These are phyloP conservation scores for Archegozetes longisetosus DNA, from an alignment of 1,140 invertebrate genomes.

Conservation along the genomic window DNA sequence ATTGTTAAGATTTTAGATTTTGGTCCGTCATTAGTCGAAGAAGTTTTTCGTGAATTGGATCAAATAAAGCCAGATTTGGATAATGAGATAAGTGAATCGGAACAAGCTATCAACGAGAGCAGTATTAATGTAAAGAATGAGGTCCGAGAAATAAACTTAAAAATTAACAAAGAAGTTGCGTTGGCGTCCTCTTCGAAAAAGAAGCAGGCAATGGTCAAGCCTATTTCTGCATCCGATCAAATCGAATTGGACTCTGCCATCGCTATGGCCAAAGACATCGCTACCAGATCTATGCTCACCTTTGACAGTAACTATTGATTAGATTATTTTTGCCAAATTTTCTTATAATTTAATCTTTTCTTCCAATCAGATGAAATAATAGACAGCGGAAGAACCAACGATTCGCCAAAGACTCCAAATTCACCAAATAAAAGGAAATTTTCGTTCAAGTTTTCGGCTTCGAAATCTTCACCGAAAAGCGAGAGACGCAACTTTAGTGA, in stretches of 20 bases:
- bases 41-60: conserved; percentile 67
- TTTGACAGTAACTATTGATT: conserved; percentile 29
- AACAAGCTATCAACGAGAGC: conserved; percentile 37
- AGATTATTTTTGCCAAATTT: background rate
- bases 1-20: conserved; percentile 53
- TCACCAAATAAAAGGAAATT: conserved; percentile 70
- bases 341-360: too few species aligned
- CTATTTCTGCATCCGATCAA: conserved; percentile 81
- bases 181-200: conserved; percentile 35
- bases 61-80: conserved; percentile 17
- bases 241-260: conserved; percentile 85
- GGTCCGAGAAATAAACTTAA: conserved; percentile 44
- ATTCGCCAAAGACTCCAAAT: conserved; percentile 46
- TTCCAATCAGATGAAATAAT: background rate
- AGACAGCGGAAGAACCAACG: background rate
- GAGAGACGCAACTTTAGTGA: conserved; percentile 71
- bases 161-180: conserved; percentile 18
- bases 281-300: conserved; percentile 67
- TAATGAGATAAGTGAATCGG: conserved; percentile 16
- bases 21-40: conserved; percentile 78
- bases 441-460: conserved; percentile 52
- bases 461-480: conserved; percentile 38
- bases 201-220: conserved; percentile 65
- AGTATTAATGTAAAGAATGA: conserved; percentile 49
- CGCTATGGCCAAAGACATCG: conserved; percentile 80